Conservation (phyloP, 2,888 invertebrate genomes). For the Drosophila picticornis region DNA sequence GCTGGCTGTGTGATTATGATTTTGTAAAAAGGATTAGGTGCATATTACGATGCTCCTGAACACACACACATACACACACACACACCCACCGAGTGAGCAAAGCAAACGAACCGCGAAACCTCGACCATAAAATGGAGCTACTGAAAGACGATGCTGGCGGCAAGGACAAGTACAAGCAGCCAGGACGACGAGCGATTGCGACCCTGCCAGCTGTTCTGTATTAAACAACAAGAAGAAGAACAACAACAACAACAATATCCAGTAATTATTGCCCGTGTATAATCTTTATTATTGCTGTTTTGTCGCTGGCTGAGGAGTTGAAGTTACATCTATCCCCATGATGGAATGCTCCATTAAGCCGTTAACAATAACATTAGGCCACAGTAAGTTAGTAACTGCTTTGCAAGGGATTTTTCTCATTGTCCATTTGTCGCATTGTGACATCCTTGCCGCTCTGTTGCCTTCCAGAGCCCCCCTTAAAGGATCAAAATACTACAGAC, state of each 20-base stretch:
- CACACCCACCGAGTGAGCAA: conserved; percentile 18
- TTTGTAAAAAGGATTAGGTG: conserved; percentile 80
- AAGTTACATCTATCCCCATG: conserved; percentile 55
- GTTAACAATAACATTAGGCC: conserved; percentile 75
- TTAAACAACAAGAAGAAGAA: conserved; percentile 29
- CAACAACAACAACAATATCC: conserved; percentile 44
- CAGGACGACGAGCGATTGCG: conserved; percentile 28
- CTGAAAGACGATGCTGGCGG: conserved; percentile 50
- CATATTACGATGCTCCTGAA: conserved; percentile 67
- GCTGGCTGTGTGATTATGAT: conserved; percentile 71
- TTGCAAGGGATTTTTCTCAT: conserved; percentile 26
- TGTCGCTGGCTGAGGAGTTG: conserved; percentile 34
- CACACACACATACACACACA: conserved; percentile 23
- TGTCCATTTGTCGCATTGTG: conserved; percentile 39
- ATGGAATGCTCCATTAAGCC: conserved; percentile 79
- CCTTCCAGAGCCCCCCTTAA: neutral
- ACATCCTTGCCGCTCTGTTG: conserved; percentile 22
- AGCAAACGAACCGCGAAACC: conserved; percentile 78
- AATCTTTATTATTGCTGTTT: conserved; percentile 78
- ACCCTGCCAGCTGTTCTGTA: conserved; percentile 40
- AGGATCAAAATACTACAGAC: conserved; percentile 28
- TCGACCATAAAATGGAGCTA: conserved; percentile 57
- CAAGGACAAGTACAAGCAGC: conserved; percentile 48
- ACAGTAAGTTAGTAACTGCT: conserved; percentile 47
- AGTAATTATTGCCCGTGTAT: conserved; percentile 79